Evolutionary conservation across 1,140 invertebrate species (phyloP).

Genomic region (Diabrotica undecimpunctata): DNA sequence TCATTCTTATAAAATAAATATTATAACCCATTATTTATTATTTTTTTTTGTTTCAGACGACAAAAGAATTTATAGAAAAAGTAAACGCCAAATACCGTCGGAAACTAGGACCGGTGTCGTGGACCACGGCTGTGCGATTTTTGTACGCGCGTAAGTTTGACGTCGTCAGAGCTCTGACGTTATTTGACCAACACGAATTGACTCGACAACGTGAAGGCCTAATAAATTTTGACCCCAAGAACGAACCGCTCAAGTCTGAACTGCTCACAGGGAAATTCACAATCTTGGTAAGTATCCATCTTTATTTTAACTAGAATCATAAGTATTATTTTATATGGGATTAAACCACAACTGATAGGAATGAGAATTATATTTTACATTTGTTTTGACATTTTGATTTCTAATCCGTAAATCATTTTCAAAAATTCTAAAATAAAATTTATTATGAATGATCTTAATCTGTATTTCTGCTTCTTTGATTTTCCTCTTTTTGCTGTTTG

Average conservation of each 20-base stretch:
- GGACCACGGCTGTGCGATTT: constrained; percentile 90
- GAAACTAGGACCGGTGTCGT: constrained; percentile 62
- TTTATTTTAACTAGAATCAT: too few species aligned
- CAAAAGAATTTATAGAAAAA: constrained; percentile 72
- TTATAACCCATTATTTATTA: too few species aligned
- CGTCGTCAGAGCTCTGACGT: constrained; percentile 76
- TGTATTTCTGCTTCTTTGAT: too few species aligned
- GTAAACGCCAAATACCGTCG: constrained; percentile 63
- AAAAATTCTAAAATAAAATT: too few species aligned
- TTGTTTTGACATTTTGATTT: too few species aligned
- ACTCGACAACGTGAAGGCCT: constrained; percentile 83
- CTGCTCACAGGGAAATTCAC: constrained; percentile 94
- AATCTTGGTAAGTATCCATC: constrained; percentile 73
- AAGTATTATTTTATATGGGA: too few species aligned
- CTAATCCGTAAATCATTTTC: too few species aligned
- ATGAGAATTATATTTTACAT: too few species aligned
- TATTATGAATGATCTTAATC: too few species aligned
- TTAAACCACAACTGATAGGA: too few species aligned
- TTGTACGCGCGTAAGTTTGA: constrained; percentile 94
- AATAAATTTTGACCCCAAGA: constrained; percentile 72
- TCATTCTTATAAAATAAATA: too few species aligned
- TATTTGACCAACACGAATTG: constrained; percentile 89
- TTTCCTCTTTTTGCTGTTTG: too few species aligned
- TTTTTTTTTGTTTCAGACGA: constrained; percentile 59
- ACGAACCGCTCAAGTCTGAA: constrained; percentile 80